Conservation (phyloP, 2,113 vertebrate genomes). For the Menidia beryllina region DNA sequence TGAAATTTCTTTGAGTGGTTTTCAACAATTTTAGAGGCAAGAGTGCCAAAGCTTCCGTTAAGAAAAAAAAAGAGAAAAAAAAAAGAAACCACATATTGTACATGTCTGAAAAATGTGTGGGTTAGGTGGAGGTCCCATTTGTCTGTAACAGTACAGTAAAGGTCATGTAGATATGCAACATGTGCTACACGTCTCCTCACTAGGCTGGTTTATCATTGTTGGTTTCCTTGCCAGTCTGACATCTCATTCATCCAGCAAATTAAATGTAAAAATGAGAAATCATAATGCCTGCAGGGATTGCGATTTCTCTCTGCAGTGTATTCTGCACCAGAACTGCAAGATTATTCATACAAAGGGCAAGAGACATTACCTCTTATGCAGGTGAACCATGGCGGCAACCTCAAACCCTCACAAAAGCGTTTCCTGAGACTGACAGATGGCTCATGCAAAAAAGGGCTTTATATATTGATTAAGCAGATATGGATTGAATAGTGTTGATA, state of each 20-base stretch:
- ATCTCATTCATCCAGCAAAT: conserved; percentile 69
- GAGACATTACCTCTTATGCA: conserved; percentile 32
- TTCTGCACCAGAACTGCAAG: conserved; percentile 28
- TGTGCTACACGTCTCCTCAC: conserved; percentile 21
- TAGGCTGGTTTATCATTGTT: conserved; percentile 35
- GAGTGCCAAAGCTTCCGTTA: neutral
- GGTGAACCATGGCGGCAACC: neutral
- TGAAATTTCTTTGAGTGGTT: neutral
- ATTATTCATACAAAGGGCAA: conserved; percentile 50
- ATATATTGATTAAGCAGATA: neutral
- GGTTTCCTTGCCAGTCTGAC: conserved; percentile 36
- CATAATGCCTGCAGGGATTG: conserved; percentile 51
- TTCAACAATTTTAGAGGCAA: neutral
- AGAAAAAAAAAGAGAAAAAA: neutral
- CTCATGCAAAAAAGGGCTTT: neutral
- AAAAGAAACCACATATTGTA: neutral
- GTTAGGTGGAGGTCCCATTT: conserved; percentile 17
- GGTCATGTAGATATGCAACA: conserved; percentile 14
- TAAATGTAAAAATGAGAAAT: conserved; percentile 74
- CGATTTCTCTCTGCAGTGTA: conserved; percentile 14
- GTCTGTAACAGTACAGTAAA: conserved; percentile 19
- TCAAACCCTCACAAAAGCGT: neutral
- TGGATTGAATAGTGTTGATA: too few species aligned
- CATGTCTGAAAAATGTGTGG: neutral
- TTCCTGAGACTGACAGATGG: neutral